A percentile compares a stretch with the other conserved stretches of the same genome.
phyloP scores from a whole-genome alignment of 1,140 invertebrate species.

The Scaptomyza pallida region DNA sequence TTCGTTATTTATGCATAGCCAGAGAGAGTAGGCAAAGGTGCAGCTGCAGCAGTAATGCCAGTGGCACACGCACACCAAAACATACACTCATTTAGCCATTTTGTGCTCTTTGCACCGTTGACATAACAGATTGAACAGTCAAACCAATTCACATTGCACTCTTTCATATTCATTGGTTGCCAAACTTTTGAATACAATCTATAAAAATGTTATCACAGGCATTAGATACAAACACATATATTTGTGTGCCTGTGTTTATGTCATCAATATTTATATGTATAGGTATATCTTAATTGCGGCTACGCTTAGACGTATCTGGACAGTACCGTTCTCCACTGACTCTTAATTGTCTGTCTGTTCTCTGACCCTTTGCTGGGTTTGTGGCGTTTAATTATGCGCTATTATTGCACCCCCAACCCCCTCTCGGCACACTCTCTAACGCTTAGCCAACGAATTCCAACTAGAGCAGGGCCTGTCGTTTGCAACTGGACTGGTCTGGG shows the following conservation, averaged over 20 bases:
- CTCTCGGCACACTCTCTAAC: not conserved
- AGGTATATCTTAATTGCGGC: slow-evolving; percentile 20
- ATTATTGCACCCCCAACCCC: slow-evolving; percentile 52
- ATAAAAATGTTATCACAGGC: not conserved
- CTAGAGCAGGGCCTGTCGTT: not conserved
- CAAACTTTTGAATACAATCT: not conserved
- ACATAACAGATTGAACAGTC: slow-evolving; percentile 49
- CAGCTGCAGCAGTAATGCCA: not conserved
- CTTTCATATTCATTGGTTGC: not conserved
- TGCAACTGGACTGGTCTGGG: not conserved
- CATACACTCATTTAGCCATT: slow-evolving; percentile 16
- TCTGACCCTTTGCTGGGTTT: slow-evolving; percentile 1
- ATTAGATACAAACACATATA: not conserved
- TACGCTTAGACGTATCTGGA: slow-evolving; percentile 10
- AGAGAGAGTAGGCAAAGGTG: not conserved
- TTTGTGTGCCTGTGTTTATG: not conserved
- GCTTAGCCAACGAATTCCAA: too few relatives aligned
- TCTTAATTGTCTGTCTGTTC: too few relatives aligned
- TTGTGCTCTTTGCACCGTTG: slow-evolving; percentile 36
- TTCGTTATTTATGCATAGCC: slow-evolving; percentile 76
- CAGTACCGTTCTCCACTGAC: not conserved
- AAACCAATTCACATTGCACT: slow-evolving; percentile 2
- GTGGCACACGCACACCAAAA: not conserved
- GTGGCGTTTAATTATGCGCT: slow-evolving; percentile 69
- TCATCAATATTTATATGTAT: slow-evolving; percentile 24